A percentile compares a stretch with the other conserved stretches of the same genome.
Conservation (phyloP, 2,888 invertebrate species). For the Pristionchus maxplancki region DNA sequence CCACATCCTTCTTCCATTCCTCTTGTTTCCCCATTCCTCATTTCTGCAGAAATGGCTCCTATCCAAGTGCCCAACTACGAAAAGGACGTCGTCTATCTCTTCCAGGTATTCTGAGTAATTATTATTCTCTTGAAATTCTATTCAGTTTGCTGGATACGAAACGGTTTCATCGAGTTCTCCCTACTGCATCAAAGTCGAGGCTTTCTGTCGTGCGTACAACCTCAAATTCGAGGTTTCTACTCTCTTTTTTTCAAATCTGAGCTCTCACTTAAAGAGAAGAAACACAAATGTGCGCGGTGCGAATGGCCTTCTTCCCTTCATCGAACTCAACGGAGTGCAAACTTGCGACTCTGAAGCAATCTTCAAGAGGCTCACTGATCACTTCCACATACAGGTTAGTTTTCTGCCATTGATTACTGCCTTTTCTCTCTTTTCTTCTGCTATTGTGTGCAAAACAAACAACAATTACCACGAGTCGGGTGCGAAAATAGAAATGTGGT, state of each 20-base stretch:
- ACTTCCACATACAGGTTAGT: constrained; percentile 8
- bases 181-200: constrained; percentile 24
- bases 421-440: neutral
- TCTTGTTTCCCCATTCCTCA: neutral
- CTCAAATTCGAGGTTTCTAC: constrained; percentile 24
- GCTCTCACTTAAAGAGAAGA: neutral
- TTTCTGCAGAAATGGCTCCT: neutral
- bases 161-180: neutral
- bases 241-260: too few species aligned
- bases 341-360: constrained; percentile 25
- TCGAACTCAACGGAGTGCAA: constrained; percentile 43
- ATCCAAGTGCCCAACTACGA: neutral
- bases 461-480: neutral
- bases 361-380: neutral
- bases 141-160: neutral
- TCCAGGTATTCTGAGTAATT: neutral
- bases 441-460: neutral
- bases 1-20: neutral
- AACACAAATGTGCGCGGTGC: constrained; percentile 23
- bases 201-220: neutral
- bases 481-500: neutral
- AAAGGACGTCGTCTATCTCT: constrained; percentile 30
- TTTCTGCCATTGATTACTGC: neutral
- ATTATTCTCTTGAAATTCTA: neutral
- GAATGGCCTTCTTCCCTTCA: constrained; percentile 39